Base-by-base conservation (phyloP, 2,888 invertebrate species). In the Thereva unica region DNA sequence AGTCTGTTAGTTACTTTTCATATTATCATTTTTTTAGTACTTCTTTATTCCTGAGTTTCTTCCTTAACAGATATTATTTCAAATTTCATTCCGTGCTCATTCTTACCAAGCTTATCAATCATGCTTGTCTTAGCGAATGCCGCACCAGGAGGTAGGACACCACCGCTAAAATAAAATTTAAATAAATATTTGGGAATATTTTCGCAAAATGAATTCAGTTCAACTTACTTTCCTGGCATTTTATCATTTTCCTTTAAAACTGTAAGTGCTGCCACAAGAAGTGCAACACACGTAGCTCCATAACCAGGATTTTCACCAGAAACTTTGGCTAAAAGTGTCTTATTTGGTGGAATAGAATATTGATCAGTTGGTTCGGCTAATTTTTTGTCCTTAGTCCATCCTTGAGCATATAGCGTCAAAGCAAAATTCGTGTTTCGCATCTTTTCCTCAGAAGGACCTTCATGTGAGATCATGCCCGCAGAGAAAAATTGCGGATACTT, bases 61-160 rank as follows among this genome's bases (percentile, higher is more conserved):
- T 64, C 64, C 5, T 55, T 52, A 12, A 12, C n/a, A 8, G 77
- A 77, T 45, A 80, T 71, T 64, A 91, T 83, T 77, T 90, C 87
- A 76, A 91, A 92, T 59, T 83, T 87, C n/a, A 91, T 77, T 59
- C 89, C 89, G 78, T 90, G 87, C 3, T 80, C 79, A 52, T 78
- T 74, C 57, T 89, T 86, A 66, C 85, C 84, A 23, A 97, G 83
- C 70, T 89, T 85, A 41, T 90, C 84, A 68, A 95, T 86, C 34
- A 96, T 82, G 37, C 85, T 85, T 0, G 97, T 95, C 71, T 93
- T 86, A 1, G 84, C 84, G 82, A 97, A 97, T 0, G 94, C 95
- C 8, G 88, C 88, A 1, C 89, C 95, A 0, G 97, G 93, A 0
- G 96, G 85, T 67, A 89, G 83, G 1, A 97, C 95, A 8, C 97